Evolutionary conservation across 2,888 invertebrate genomes (phyloP), one percentile per base, ranked within the genome.

Genomic region (Eudasyphora cyanicolor): DNA sequence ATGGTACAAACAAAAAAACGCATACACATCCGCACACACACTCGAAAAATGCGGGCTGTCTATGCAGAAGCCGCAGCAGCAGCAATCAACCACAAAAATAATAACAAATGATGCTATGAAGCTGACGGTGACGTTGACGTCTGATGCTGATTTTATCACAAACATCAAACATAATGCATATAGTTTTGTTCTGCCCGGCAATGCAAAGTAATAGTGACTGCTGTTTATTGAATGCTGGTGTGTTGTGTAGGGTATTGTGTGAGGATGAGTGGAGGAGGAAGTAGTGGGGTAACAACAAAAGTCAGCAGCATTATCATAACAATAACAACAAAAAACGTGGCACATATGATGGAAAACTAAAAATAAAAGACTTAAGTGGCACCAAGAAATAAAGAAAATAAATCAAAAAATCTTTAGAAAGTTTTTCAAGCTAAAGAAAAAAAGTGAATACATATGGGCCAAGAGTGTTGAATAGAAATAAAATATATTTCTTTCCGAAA

Each of bases 381-480:
- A 29, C n/a, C 17, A 27, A 64, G 10, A 57, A 14, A 64, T 38
- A 17, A 57, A 57, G 5, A 38, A 54, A 73, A 73, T 54, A 32
- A 21, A 54, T 57, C 32, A 57, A 73, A 29, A 54, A 73, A 73
- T 38, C 27, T 54, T 57, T 71, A 54, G 57, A 71, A 51, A 73
- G 57, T 57, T 71, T 71, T 49, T 24, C n/a, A 45, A 21, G n/a
- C n/a, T n/a, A n/a, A n/a, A n/a, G n/a, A n/a, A 29, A 51, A 51
- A 12, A 45, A 45, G 12, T 6, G n/a, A 45, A n/a, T 45, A n/a
- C 45, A 45, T 45, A 45, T 38, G 12, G 38, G n/a, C n/a, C n/a
- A n/a, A n/a, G n/a, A n/a, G n/a, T n/a, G 14, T n/a, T 45, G 45
- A 14, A n/a, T 45, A 45, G 45, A 45, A n/a, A n/a, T n/a, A n/a